Evolutionary conservation across 1,140 invertebrate species (phyloP), one percentile per base, ranked within the genome.

Genomic region (Camponotus floridanus): DNA sequence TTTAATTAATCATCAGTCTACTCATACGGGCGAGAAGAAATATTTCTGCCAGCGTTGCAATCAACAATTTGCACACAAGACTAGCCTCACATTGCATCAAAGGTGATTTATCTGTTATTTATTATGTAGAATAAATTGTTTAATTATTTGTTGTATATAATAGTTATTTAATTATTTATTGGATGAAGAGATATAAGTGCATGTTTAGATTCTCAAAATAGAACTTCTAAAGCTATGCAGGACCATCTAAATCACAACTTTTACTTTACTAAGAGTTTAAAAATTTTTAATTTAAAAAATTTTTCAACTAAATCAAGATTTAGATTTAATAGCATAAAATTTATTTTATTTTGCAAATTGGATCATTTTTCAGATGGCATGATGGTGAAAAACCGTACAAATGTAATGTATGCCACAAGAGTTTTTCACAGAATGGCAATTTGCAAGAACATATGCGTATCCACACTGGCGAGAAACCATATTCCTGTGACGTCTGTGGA

Each of bases 41-140:
- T 97, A 97, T 93, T 95, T 96, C 31, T 98, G 98, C 91, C 96
- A 97, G 83, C 96, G 97, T 70, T 98, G 98, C 93, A 96, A 96
- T 11, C 97, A 98, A 90, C 96, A 95, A 76, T 97, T 97, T 93
- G 96, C 97, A 2, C 97, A 97, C 91, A 97, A 97, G 94, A 97
- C 97, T 8, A 97, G 97, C 89, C 95, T 97, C 3, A 97, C 96
- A 4, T 92, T 97, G 48, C 97, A 97, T 92, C 95, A 95, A 91
- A 90, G 96, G 96, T 96, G 81, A 92, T 31, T 86, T 88, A 51
- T 73, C 85, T 45, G 39, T 42, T 42, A 42, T 42, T 42, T 42
- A 42, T 42, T 42, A 8, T 42, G 8, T 7, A 42, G 39, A 42
- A 42, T 26, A 26, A 26, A 1, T 26, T 26, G 26, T 26, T 26